These are phyloP conservation scores for Galago senegalensis DNA, from an alignment of 2,797 vertebrate genomes.

Conservation along the genomic window DNA sequence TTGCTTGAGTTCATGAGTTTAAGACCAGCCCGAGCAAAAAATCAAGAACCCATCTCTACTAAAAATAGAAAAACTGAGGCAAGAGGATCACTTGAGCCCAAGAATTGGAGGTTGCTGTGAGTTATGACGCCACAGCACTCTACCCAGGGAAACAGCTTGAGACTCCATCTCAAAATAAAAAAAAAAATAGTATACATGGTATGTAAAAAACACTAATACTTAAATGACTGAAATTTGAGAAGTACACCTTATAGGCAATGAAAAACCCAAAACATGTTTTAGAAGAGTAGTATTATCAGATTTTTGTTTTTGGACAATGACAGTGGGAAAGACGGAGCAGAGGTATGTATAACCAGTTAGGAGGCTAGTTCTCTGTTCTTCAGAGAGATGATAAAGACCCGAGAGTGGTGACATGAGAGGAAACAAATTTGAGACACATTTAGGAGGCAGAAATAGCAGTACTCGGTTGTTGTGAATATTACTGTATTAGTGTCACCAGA, in stretches of 20 bases:
- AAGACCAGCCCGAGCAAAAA: too few relatives aligned
- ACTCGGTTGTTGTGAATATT: constrained; percentile 54
- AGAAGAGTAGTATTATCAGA: neutral
- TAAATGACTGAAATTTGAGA: constrained; percentile 30
- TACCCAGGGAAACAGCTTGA: too few relatives aligned
- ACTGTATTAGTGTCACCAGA: constrained; percentile 31
- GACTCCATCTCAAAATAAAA: neutral
- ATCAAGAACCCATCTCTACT: too few relatives aligned
- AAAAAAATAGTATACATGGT: neutral
- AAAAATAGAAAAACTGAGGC: too few relatives aligned
- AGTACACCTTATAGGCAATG: neutral
- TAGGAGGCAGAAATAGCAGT: constrained; percentile 32
- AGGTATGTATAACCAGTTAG: neutral
- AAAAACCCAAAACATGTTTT: neutral
- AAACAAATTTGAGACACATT: constrained; percentile 41
- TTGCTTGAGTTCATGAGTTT: too few relatives aligned
- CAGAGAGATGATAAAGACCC: neutral
- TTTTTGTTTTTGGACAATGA: constrained; percentile 6
- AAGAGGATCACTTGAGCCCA: too few relatives aligned
- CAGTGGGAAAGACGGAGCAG: neutral
- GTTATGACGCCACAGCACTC: too few relatives aligned
- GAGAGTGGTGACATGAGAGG: neutral
- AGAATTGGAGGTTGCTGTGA: too few relatives aligned
- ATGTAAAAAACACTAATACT: neutral
- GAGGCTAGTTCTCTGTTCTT: neutral